These are phyloP conservation scores for Silurus glanis DNA, from an alignment of 2,113 vertebrate genomes.

Conservation along the genomic window DNA sequence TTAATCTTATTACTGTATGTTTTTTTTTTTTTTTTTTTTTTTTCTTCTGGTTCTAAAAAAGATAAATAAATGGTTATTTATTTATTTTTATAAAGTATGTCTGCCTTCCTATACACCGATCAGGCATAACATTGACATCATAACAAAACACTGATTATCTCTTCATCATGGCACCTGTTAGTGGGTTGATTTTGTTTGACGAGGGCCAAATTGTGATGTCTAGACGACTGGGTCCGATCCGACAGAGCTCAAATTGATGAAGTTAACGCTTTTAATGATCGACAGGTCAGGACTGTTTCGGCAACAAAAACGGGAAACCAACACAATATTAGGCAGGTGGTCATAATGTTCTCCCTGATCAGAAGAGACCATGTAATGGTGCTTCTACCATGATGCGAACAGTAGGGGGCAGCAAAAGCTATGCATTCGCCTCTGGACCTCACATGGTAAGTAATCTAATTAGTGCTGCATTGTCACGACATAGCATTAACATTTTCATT, in stretches of 20 bases:
- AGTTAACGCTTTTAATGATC: too few relatives aligned
- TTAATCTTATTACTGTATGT: not conserved
- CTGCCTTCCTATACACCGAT: not conserved
- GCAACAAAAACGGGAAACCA: too few relatives aligned
- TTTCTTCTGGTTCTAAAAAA: not conserved
- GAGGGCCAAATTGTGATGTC: too few relatives aligned
- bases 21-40: not conserved
- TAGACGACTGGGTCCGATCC: too few relatives aligned
- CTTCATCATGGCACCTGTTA: too few relatives aligned
- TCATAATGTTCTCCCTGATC: too few relatives aligned
- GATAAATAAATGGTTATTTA: constrained; percentile 41
- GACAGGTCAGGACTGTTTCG: too few relatives aligned
- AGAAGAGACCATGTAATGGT: not conserved
- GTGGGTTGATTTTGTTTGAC: too few relatives aligned
- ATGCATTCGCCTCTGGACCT: not conserved
- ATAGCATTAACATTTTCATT: not conserved
- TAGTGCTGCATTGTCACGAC: not conserved
- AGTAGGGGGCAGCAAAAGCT: constrained; percentile 23
- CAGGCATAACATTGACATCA: too few relatives aligned
- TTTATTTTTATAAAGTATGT: not conserved
- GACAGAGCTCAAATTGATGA: too few relatives aligned
- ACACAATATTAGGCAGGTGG: too few relatives aligned
- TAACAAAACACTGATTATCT: too few relatives aligned
- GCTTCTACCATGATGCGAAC: not conserved
- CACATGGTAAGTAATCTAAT: not conserved